These are phyloP conservation scores for Pelodiscus sinensis DNA, from an alignment of 2,113 vertebrate genomes.

Conservation along the genomic window DNA sequence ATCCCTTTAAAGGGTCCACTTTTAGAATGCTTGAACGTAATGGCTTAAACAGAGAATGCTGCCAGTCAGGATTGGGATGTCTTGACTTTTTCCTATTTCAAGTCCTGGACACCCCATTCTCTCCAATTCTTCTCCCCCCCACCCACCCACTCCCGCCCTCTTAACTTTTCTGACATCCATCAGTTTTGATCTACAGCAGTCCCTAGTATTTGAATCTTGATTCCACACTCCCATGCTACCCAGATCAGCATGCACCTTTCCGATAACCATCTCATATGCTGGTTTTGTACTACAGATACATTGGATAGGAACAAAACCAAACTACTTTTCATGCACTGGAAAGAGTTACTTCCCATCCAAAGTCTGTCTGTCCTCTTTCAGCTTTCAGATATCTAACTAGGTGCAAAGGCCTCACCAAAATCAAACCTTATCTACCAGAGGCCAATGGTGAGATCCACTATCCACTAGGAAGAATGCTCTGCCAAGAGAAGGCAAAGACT, in stretches of 20 bases:
- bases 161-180: fast-evolving
- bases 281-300: fast-evolving
- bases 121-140: neutral
- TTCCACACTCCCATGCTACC: neutral
- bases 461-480: fast-evolving
- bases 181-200: neutral
- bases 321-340: neutral
- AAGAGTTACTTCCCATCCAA: neutral
- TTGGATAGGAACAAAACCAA: neutral
- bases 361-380: neutral
- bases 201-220: neutral
- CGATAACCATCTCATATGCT: neutral
- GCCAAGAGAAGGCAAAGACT: neutral
- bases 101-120: fast-evolving
- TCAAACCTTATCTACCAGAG: neutral
- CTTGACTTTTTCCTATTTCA: neutral
- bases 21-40: neutral
- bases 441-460: neutral
- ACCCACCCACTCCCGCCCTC: no score
- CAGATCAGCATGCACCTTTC: neutral
- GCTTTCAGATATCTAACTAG: neutral
- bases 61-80: neutral
- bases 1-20: neutral
- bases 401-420: neutral
- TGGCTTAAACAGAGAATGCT: neutral